Evolutionary conservation across 2,888 invertebrate genomes (phyloP).

Genomic region (Pyrrhia umbra): DNA sequence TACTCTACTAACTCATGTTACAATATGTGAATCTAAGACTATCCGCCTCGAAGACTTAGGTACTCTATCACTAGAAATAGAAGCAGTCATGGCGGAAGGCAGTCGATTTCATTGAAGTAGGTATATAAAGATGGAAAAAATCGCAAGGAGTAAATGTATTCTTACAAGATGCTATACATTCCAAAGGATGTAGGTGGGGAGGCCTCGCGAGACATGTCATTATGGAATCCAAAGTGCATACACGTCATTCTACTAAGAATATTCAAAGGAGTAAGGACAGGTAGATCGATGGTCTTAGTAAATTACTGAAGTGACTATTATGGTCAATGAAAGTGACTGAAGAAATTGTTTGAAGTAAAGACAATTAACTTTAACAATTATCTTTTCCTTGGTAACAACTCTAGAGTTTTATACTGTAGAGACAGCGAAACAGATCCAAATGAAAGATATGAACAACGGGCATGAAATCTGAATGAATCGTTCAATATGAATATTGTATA

Average conservation of each 20-base stretch:
- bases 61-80: neutral
- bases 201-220: neutral
- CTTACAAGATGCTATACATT: neutral
- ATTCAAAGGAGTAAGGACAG: too few relatives aligned
- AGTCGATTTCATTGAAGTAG: too few relatives aligned
- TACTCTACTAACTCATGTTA: constrained; percentile 10
- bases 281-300: neutral
- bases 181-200: neutral
- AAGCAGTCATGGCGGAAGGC: neutral
- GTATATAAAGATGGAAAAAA: neutral
- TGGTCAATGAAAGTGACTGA: too few relatives aligned
- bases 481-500: too few relatives aligned
- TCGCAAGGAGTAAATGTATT: neutral
- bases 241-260: neutral
- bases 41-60: neutral
- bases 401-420: too few relatives aligned
- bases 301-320: neutral
- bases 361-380: too few relatives aligned
- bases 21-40: constrained; percentile 2
- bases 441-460: too few relatives aligned
- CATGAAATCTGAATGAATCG: too few relatives aligned
- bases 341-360: neutral
- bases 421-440: too few relatives aligned
- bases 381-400: too few relatives aligned
- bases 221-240: neutral